phyloP scores from a whole-genome alignment of 2,888 invertebrate genomes.

The Spatulosminthurus flaviceps region DNA sequence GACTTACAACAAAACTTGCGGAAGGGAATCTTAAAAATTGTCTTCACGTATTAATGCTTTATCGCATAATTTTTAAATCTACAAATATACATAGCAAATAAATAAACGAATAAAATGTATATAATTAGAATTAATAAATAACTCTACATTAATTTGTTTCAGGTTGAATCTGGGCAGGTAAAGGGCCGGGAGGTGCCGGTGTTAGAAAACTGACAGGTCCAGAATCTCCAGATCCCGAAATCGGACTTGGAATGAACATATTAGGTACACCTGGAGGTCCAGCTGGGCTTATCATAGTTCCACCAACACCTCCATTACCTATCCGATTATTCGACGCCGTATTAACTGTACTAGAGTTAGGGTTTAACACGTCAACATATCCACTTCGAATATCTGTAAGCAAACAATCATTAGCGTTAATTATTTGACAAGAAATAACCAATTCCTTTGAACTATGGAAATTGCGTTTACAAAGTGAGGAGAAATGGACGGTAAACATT shows the following conservation, averaged over 20 bases:
- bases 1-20: not conserved
- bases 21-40: slow-evolving; percentile 20
- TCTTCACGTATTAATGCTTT: not conserved
- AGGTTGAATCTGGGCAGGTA: slow-evolving; percentile 31
- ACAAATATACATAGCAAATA: slow-evolving; percentile 13
- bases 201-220: slow-evolving; percentile 60
- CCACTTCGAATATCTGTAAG: slow-evolving; percentile 80
- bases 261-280: slow-evolving; percentile 53
- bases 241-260: slow-evolving; percentile 59
- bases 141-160: slow-evolving; percentile 33
- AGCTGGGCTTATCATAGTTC: slow-evolving; percentile 14
- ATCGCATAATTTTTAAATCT: not conserved
- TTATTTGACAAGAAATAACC: no score
- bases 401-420: no score
- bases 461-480: no score
- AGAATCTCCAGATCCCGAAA: slow-evolving; percentile 46
- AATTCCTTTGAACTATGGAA: no score
- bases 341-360: slow-evolving; percentile 67
- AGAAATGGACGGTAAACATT: no score
- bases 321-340: slow-evolving; percentile 44
- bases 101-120: not conserved
- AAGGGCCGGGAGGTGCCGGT: slow-evolving; percentile 29
- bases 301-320: slow-evolving; percentile 23
- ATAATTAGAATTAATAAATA: not conserved
- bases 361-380: slow-evolving; percentile 91